Conservation (phyloP, 2,797 vertebrate genomes). For the Microcaecilia unicolor region DNA sequence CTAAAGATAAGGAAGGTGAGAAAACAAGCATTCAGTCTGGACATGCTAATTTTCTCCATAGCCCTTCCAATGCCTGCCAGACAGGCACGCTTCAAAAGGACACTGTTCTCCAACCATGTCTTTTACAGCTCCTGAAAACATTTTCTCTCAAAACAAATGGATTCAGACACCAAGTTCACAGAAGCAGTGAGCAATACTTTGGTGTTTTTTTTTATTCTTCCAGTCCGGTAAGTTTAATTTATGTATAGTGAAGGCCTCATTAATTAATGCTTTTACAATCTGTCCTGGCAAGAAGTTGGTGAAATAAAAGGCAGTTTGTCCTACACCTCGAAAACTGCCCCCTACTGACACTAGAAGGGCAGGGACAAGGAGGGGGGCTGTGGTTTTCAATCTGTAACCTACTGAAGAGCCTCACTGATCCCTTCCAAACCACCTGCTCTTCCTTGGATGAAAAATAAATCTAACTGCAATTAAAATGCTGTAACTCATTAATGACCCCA, state of each 20-base stretch:
- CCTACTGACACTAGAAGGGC: no score
- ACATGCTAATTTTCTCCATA: constrained; percentile 71
- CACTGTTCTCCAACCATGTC: constrained; percentile 64
- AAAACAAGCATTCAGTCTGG: no score
- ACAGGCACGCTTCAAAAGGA: constrained; percentile 67
- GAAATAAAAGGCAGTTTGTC: constrained; percentile 3
- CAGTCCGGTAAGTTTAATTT: constrained; percentile 17
- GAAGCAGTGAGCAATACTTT: not conserved
- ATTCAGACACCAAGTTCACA: constrained; percentile 40
- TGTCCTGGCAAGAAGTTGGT: constrained; percentile 7
- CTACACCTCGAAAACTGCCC: constrained; percentile 6
- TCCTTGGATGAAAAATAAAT: constrained; percentile 15
- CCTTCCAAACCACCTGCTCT: accelerated
- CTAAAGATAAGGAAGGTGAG: no score
- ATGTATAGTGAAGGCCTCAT: constrained; percentile 20
- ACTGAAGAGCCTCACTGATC: constrained; percentile 1
- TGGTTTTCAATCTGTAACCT: not conserved
- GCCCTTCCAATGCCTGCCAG: constrained; percentile 62
- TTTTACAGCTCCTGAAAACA: constrained; percentile 44
- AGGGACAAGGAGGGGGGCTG: no score
- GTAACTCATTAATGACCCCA: constrained; percentile 23
- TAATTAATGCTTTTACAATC: constrained; percentile 25
- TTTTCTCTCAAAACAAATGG: constrained; percentile 44
- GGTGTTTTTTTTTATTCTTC: constrained; percentile 10
- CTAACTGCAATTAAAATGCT: constrained; percentile 19